Percentiles rank a stretch among this genome's conserved stretches.
These are phyloP conservation scores for Litoditis marina DNA, from an alignment of 2,888 invertebrate species.

Conservation along the genomic window DNA sequence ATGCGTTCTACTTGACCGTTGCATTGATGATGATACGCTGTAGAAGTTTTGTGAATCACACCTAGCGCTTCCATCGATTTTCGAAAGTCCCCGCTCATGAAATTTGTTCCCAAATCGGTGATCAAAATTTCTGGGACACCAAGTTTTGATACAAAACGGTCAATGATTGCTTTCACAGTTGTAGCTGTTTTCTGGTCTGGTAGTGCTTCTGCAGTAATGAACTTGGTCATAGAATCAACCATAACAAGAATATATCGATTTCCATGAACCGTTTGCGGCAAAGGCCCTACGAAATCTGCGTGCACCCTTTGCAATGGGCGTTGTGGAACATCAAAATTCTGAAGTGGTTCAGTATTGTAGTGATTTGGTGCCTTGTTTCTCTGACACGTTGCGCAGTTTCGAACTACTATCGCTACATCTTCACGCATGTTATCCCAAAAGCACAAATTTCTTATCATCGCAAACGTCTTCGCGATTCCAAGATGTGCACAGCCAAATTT, in stretches of 20 bases:
- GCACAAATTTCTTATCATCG: neutral
- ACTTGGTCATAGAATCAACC: slow-evolving; percentile 18
- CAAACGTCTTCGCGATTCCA: neutral
- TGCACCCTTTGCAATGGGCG: neutral
- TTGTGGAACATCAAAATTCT: neutral
- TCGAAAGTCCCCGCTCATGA: neutral
- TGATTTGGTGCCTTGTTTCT: neutral
- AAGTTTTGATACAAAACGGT: neutral
- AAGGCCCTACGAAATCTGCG: slow-evolving; percentile 14
- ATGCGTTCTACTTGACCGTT: slow-evolving; percentile 10
- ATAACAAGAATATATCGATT: slow-evolving; percentile 15
- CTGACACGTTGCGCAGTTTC: neutral
- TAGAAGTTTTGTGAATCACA: slow-evolving; percentile 4
- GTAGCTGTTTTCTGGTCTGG: slow-evolving; percentile 9
- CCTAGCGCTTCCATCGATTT: neutral
- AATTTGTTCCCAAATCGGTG: slow-evolving; percentile 5
- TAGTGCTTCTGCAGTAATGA: slow-evolving; percentile 10
- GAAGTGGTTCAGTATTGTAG: neutral
- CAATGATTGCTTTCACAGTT: neutral
- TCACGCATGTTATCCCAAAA: neutral
- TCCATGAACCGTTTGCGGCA: slow-evolving; percentile 17
- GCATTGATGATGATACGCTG: slow-evolving; percentile 11
- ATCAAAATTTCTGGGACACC: slow-evolving; percentile 2
- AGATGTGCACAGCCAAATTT: neutral
- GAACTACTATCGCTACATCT: neutral